phyloP scores from a whole-genome alignment of 2,113 vertebrate genomes.

The Lethenteron camtschaticum region DNA sequence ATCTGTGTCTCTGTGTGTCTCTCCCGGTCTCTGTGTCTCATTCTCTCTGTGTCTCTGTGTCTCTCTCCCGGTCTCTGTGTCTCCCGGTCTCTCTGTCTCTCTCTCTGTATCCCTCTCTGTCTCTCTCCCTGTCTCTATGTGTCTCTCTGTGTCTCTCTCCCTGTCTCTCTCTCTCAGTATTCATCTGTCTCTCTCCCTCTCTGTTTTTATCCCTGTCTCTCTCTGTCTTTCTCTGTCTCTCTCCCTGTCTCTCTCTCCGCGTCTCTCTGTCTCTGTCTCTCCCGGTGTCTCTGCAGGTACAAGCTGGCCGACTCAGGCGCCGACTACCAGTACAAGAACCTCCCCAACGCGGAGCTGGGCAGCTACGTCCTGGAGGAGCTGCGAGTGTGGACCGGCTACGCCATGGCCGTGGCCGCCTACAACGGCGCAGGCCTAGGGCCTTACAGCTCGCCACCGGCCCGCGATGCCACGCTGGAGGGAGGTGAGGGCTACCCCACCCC shows the following conservation, averaged over 20 bases:
- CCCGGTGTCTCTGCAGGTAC: not conserved
- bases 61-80: no score
- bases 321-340: conserved; percentile 1
- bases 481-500: not conserved
- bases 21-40: no score
- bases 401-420: not conserved
- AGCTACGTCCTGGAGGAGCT: not conserved
- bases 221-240: not conserved
- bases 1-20: no score
- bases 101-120: not conserved
- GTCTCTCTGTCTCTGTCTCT: conserved; percentile 2
- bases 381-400: not conserved
- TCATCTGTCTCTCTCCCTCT: not conserved
- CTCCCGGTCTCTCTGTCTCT: not conserved
- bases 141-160: not conserved
- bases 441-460: not conserved
- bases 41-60: no score
- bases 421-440: not conserved
- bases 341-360: not conserved
- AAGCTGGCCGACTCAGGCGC: not conserved
- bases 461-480: not conserved
- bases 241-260: not conserved
- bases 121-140: not conserved
- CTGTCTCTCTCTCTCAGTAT: not conserved
- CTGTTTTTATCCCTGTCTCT: not conserved